Conservation (phyloP, 92 coral and sea anemone genomes). For the Palythoa caribaeorum region DNA sequence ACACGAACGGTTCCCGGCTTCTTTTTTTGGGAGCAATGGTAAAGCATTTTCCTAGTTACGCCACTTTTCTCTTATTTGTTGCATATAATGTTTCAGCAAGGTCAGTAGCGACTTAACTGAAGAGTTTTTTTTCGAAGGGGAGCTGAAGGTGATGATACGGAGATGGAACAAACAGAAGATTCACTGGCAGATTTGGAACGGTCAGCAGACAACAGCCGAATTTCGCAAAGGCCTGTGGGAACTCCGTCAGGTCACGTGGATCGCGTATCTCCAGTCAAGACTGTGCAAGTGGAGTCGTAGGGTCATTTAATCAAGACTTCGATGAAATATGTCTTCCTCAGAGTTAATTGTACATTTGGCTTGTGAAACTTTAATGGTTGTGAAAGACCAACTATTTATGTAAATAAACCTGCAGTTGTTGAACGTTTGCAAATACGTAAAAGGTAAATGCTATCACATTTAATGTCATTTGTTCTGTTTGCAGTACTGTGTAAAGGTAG, state of each 20-base stretch:
- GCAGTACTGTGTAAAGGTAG: too few species aligned
- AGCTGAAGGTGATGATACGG: neutral
- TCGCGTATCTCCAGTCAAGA: slow-evolving; percentile 3
- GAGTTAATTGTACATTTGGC: neutral
- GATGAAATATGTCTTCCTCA: neutral
- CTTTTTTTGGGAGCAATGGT: neutral
- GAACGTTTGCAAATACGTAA: too few species aligned
- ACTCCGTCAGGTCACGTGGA: slow-evolving; percentile 45
- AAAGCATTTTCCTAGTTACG: too few species aligned
- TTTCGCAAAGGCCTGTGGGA: slow-evolving; percentile 45
- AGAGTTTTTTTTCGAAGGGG: neutral
- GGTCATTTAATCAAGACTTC: neutral
- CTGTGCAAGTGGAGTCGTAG: slow-evolving; percentile 32
- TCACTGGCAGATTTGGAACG: slow-evolving; percentile 11
- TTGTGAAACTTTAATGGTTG: neutral
- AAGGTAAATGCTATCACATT: too few species aligned
- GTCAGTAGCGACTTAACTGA: too few species aligned
- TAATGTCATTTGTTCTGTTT: too few species aligned
- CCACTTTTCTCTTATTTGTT: too few species aligned
- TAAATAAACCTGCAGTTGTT: too few species aligned
- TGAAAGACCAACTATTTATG: too few species aligned
- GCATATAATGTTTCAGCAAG: too few species aligned
- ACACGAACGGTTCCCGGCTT: neutral
- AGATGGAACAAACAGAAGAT: slow-evolving; percentile 35
- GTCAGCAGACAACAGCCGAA: slow-evolving; percentile 37